These are phyloP conservation scores for Phyllopteryx taeniolatus DNA, from an alignment of 2,113 vertebrate species.

Conservation along the genomic window DNA sequence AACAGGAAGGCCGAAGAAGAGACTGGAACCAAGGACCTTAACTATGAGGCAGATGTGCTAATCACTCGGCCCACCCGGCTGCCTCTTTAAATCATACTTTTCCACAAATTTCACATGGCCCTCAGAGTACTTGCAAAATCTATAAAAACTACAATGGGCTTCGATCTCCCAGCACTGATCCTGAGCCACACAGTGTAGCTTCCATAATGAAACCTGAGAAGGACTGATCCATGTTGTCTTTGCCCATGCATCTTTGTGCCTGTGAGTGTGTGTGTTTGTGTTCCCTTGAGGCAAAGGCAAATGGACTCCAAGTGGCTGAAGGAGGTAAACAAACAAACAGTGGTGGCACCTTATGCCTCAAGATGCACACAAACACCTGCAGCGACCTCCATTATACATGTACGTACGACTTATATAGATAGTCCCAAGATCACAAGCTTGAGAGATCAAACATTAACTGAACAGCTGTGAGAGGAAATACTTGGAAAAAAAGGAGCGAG, in stretches of 20 bases:
- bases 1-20: not conserved
- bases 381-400: slow-evolving; percentile 27
- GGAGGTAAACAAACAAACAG: slow-evolving; percentile 73
- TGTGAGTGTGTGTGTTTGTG: not conserved
- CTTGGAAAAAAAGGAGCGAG: slow-evolving; percentile 40
- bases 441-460: slow-evolving; percentile 9
- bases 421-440: slow-evolving; percentile 2
- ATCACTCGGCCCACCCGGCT: not conserved
- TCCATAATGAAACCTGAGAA: slow-evolving; percentile 7
- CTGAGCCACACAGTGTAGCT: not conserved
- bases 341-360: slow-evolving; percentile 39
- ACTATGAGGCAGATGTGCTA: slow-evolving; percentile 1
- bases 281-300: slow-evolving; percentile 55
- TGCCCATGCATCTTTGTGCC: not conserved
- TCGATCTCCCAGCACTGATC: not conserved
- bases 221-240: not conserved
- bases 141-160: slow-evolving; percentile 2
- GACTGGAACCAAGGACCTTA: not conserved
- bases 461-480: slow-evolving; percentile 13
- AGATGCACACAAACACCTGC: slow-evolving; percentile 13
- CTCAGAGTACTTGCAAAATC: not conserved
- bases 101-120: not conserved
- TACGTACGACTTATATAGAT: slow-evolving; percentile 4
- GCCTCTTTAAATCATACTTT: not conserved
- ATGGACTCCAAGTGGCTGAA: slow-evolving; percentile 63